phyloP scores from a whole-genome alignment of 2,888 invertebrate species.

The Dichetophora obliterata region DNA sequence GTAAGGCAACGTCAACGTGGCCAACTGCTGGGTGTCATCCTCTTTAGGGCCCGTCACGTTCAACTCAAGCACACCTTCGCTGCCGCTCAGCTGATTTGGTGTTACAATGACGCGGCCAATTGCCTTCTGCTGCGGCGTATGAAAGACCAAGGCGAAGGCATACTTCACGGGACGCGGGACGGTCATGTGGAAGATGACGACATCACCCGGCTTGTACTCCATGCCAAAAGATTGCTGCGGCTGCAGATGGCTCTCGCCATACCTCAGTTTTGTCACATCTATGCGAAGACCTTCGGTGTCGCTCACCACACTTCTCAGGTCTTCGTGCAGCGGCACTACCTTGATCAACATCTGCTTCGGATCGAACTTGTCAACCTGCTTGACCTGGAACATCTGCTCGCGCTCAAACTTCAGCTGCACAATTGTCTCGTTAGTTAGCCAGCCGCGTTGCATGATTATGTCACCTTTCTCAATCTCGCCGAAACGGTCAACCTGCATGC shows the following conservation, averaged over 20 bases:
- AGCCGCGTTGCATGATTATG: slow-evolving; percentile 72
- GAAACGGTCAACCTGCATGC: slow-evolving; percentile 42
- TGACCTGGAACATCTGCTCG: slow-evolving; percentile 77
- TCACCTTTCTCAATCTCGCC: slow-evolving; percentile 38
- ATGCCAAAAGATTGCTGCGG: slow-evolving; percentile 58
- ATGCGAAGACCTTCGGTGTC: slow-evolving; percentile 53
- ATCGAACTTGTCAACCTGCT: slow-evolving; percentile 71
- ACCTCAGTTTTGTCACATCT: slow-evolving; percentile 61
- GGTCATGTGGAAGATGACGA: slow-evolving; percentile 64
- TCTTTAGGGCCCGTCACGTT: slow-evolving; percentile 79
- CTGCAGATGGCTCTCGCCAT: slow-evolving; percentile 59
- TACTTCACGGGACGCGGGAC: slow-evolving; percentile 56
- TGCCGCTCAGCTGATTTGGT: slow-evolving; percentile 81
- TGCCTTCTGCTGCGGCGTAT: slow-evolving; percentile 69
- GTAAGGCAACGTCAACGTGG: slow-evolving; percentile 78
- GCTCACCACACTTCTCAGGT: slow-evolving; percentile 35
- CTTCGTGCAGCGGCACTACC: slow-evolving; percentile 60
- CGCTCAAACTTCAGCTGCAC: slow-evolving; percentile 84
- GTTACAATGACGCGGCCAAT: slow-evolving; percentile 89
- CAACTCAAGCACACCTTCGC: slow-evolving; percentile 81
- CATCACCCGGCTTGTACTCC: slow-evolving; percentile 58
- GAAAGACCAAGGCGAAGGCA: slow-evolving; percentile 53
- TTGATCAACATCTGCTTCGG: slow-evolving; percentile 70
- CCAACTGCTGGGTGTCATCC: slow-evolving; percentile 82
- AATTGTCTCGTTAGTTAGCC: slow-evolving; percentile 81